phyloP scores from a whole-genome alignment of 2,888 invertebrate species.

The Netelia inedita region DNA sequence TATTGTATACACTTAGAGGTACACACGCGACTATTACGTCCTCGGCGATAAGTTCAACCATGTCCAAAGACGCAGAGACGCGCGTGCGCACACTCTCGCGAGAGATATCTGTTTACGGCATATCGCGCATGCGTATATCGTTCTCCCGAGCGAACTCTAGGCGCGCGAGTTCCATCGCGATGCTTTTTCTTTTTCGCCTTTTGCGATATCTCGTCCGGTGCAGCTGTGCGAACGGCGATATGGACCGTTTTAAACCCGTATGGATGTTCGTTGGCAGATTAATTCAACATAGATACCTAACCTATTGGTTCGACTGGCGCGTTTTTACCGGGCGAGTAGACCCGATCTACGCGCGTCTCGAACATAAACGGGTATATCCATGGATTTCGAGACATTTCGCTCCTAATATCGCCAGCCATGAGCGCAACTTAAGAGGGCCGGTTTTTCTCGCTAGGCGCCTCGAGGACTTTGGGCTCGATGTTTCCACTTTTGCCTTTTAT shows the following conservation, averaged over 20 bases:
- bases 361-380: conserved; percentile 56
- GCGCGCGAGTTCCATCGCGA: conserved; percentile 41
- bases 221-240: conserved; percentile 13
- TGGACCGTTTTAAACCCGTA: conserved; percentile 24
- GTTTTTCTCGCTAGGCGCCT: conserved; percentile 29
- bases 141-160: conserved; percentile 55
- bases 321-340: not conserved
- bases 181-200: conserved; percentile 22
- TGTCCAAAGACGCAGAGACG: conserved; percentile 47
- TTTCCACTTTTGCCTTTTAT: conserved; percentile 1
- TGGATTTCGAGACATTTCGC: conserved; percentile 64
- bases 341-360: not conserved
- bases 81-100: conserved; percentile 33
- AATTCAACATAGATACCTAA: not conserved
- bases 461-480: conserved; percentile 37
- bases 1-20: not conserved
- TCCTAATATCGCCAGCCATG: conserved; percentile 58
- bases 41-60: conserved; percentile 35
- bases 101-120: conserved; percentile 72
- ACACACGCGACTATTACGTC: not conserved
- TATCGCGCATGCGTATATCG: conserved; percentile 73
- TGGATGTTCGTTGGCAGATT: not conserved
- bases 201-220: conserved; percentile 16
- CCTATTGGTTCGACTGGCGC: not conserved
- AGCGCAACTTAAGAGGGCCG: conserved; percentile 26